Base-by-base conservation (phyloP, 2,797 vertebrate species). In the Glyptemys insculpta region DNA sequence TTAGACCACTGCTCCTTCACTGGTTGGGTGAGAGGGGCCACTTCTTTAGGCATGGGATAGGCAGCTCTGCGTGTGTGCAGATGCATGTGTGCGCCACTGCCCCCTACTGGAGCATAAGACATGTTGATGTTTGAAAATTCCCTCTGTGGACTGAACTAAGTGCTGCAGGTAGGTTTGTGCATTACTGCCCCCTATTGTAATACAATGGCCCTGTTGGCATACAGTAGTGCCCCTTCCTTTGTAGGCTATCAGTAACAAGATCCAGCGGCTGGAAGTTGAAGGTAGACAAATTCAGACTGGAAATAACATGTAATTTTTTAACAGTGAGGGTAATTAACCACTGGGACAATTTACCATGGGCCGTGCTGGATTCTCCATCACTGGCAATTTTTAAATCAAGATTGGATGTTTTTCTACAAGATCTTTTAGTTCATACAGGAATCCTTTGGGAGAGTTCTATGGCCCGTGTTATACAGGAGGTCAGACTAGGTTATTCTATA, bases 31-130 rank as follows among this genome's bases (percentile, higher is more conserved):
- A 62, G 76, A 83, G 27, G 52, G 52, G 52, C 62, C 85, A 86
- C 76, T 82, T n/a, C 79, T 41, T 23, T 79, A 23, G 12, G 12
- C n/a, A 56, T 2, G 0, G 62, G 15, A 85, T 88, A 82, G 6
- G 12, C 11, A 10, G 27, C 53, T 86, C 15, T 1, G 1, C 18
- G 37, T 68, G 25, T 68, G 18, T 0, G 1, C 50, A 50, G 56
- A 3, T 87, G 50, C 62, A 82, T 16, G 2, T 79, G 44, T 5
- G 5, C 49, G 68, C 3, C n/a, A 12, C 19, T 65, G 53, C 29
- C 41, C 44, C 72, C 31, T 3, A 15, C 79, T 83, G 54, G 18
- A 79, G 65, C 84, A 10, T n/a, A 49, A 29, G 27, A 47, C 74
- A 5, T 47, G 27, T 16, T 76, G 12, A 76, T 25, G 41, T 76